A percentile compares a stretch with the other conserved stretches of the same genome.
phyloP scores from a whole-genome alignment of 1,140 invertebrate species.

The Micrasema minimum region DNA sequence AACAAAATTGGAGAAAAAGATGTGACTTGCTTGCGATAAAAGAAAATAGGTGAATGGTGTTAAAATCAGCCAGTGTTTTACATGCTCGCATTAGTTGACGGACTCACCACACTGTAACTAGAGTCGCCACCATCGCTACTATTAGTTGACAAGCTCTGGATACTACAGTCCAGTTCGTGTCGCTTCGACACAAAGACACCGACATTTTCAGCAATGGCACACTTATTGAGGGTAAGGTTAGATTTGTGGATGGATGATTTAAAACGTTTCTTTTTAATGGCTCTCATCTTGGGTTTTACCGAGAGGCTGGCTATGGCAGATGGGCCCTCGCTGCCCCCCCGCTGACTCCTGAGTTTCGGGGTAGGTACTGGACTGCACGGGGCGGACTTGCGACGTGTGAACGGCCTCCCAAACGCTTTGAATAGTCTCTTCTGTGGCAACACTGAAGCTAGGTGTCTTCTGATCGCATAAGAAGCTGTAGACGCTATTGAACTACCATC shows the following conservation, averaged over 20 bases:
- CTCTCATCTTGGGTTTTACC: slow-evolving; percentile 58
- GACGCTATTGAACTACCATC: slow-evolving; percentile 54
- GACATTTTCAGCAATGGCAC: slow-evolving; percentile 29
- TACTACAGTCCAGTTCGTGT: slow-evolving; percentile 38
- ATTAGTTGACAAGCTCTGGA: slow-evolving; percentile 43
- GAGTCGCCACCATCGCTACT: slow-evolving; percentile 44
- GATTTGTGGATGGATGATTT: slow-evolving; percentile 14
- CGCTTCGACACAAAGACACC: slow-evolving; percentile 44
- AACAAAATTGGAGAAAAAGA: too few species aligned
- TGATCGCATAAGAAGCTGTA: slow-evolving; percentile 62
- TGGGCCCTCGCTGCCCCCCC: slow-evolving; percentile 67
- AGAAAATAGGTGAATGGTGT: slow-evolving; percentile 13
- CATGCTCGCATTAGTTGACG: slow-evolving; percentile 37
- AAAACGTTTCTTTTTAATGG: slow-evolving; percentile 57
- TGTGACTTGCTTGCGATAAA: not conserved
- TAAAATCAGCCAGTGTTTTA: slow-evolving; percentile 6
- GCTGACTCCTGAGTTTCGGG: slow-evolving; percentile 60
- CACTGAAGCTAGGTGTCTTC: slow-evolving; percentile 64
- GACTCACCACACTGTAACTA: slow-evolving; percentile 51
- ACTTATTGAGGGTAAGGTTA: slow-evolving; percentile 32
- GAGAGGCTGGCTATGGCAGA: slow-evolving; percentile 42
- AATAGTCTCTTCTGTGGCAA: slow-evolving; percentile 67
- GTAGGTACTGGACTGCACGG: slow-evolving; percentile 71
- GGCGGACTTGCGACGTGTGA: slow-evolving; percentile 71
- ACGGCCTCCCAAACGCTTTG: slow-evolving; percentile 71